These are phyloP conservation scores for Chiloscyllium punctatum DNA, from an alignment of 2,797 vertebrate genomes.

Conservation along the genomic window DNA sequence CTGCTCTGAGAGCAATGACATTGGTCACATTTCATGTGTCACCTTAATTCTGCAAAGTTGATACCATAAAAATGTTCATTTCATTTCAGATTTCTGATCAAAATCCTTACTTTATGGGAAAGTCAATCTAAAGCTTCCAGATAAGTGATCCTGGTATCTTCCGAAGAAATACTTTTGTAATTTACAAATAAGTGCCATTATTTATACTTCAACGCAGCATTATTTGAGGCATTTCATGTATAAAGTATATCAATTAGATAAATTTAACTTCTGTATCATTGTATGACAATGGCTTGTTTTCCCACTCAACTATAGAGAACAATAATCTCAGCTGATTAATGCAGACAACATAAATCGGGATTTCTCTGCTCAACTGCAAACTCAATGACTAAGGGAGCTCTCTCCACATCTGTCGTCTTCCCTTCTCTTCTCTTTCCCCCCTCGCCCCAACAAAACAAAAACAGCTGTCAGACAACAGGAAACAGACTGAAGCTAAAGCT, in stretches of 20 bases:
- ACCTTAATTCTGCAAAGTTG: not conserved
- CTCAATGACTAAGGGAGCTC: not conserved
- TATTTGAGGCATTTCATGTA: not conserved
- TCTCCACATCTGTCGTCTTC: no score
- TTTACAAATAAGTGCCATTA: not conserved
- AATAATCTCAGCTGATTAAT: not conserved
- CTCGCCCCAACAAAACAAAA: no score
- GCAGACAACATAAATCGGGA: not conserved
- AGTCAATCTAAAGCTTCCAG: not conserved
- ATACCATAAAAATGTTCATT: not conserved
- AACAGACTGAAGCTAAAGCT: not conserved
- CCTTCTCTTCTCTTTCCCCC: no score
- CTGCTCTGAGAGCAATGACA: not conserved
- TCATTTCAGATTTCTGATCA: not conserved
- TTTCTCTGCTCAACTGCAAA: not conserved
- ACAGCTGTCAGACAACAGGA: not conserved
- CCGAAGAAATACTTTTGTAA: not conserved
- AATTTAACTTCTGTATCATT: not conserved
- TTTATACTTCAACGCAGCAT: not conserved
- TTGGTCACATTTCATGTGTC: not conserved
- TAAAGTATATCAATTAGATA: not conserved
- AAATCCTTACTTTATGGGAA: not conserved
- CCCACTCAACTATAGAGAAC: not conserved
- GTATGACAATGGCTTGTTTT: not conserved
- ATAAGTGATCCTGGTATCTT: not conserved